phyloP scores from a whole-genome alignment of 2,888 invertebrate genomes.

The Dasysyrphus tricinctus region DNA sequence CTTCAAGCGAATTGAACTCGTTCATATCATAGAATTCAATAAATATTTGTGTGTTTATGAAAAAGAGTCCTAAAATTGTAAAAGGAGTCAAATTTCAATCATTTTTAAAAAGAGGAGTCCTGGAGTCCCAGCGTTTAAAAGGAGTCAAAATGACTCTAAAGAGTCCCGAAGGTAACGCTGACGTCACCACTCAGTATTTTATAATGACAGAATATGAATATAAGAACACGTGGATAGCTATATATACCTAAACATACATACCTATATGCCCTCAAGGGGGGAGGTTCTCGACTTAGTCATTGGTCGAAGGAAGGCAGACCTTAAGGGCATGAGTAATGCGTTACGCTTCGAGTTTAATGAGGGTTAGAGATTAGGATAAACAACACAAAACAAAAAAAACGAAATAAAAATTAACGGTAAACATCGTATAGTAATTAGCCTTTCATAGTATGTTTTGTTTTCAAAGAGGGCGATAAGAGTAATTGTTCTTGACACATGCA shows the following conservation, averaged over 20 bases:
- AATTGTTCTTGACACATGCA: constrained; percentile 61
- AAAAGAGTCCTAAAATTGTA: too few relatives aligned
- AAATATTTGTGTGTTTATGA: too few relatives aligned
- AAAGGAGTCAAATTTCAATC: too few relatives aligned
- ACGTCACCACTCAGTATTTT: constrained; percentile 77
- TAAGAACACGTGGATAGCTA: constrained; percentile 42
- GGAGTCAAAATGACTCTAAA: too few relatives aligned
- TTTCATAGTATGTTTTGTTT: constrained; percentile 57
- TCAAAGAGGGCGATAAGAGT: constrained; percentile 47
- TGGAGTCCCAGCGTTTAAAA: too few relatives aligned
- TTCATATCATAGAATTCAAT: too few relatives aligned
- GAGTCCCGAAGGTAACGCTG: too few relatives aligned
- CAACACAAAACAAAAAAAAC: constrained; percentile 21
- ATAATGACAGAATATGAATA: neutral
- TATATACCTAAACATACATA: too few relatives aligned
- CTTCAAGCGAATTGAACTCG: too few relatives aligned
- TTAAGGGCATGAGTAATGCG: constrained; percentile 62
- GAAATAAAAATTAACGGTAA: constrained; percentile 36
- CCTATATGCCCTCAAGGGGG: constrained; percentile 11
- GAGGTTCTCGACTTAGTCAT: neutral
- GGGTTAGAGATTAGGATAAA: constrained; percentile 40
- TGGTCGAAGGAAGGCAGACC: constrained; percentile 4
- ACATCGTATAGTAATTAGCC: constrained; percentile 58
- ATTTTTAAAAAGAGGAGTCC: too few relatives aligned
- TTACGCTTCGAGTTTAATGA: constrained; percentile 66